Evolutionary conservation across 2,797 vertebrate species (phyloP), one percentile per base, ranked within the genome.

Genomic region (Hyperoplus immaculatus): DNA sequence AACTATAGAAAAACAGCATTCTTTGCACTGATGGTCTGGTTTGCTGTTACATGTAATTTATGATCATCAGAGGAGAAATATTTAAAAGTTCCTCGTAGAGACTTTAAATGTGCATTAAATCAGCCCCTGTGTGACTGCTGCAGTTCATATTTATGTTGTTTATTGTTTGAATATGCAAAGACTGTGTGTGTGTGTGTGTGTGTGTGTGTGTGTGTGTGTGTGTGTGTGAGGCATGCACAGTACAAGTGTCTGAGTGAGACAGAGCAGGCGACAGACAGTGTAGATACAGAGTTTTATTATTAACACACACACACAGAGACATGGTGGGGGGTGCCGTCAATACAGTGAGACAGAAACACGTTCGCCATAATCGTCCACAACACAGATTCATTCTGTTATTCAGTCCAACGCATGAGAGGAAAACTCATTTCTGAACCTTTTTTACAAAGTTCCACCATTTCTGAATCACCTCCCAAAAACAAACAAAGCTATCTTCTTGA

Each of bases 231-330:
- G 29, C 29, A 29, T 29, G 29, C 29, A 54, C 41, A 41, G 39
- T 15, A 46, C 13, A 29, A 12, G 16, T 64, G 43, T 42, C 59
- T 78, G 45, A 51, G 39, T 68, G 61, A 75, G 66, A 93, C 89
- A 56, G 83, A 91, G 29, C 69, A 93, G 72, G 74, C 86, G 87
- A 83, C 85, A 53, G 83, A 77, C 55, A 42, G 84, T 92, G 80
- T 78, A 90, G 90, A 88, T 91, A 88, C 64, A 91, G 81, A 85
- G 84, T 85, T 95, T 95, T 95, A 95, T 95, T 95, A 89, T 95
- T 95, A 89, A 91, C 80, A 92, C 78, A 86, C 77, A 85, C 78
- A 84, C 80, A 81, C 75, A 77, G 73, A 75, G 69, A 62, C 12
- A 11, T 67, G 38, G 50, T 21, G 45, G 65, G 18, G 0, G 62